A percentile compares a stretch with the other conserved stretches of the same genome.
These are phyloP conservation scores for Pempheris klunzingeri DNA, from an alignment of 2,797 vertebrate species.

Conservation along the genomic window DNA sequence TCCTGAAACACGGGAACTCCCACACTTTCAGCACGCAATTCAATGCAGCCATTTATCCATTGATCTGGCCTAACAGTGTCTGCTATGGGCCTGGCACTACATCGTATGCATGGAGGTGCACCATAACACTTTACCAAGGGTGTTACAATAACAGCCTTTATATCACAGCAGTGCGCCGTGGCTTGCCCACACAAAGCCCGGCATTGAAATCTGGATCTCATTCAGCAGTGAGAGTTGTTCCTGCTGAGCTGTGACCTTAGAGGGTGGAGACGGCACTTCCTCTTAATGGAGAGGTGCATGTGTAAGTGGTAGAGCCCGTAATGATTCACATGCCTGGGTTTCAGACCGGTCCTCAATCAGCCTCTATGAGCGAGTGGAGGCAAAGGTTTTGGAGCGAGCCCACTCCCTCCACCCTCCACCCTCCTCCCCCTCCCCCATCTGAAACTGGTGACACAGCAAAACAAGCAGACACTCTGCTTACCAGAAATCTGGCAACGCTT, in stretches of 20 bases:
- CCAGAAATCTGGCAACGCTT: conserved; percentile 82
- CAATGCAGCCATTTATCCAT: conserved; percentile 77
- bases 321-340: conserved; percentile 62
- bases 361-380: conserved; percentile 39
- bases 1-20: conserved; percentile 39
- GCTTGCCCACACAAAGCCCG: conserved; percentile 71
- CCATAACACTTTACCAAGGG: conserved; percentile 74
- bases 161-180: conserved; percentile 56
- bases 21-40: conserved; percentile 42
- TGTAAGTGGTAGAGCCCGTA: conserved; percentile 43
- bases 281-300: conserved; percentile 60
- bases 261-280: conserved; percentile 78
- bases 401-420: background rate
- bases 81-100: conserved; percentile 40
- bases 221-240: conserved; percentile 67
- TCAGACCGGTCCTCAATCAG: conserved; percentile 49
- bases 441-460: conserved; percentile 81
- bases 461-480: conserved; percentile 77
- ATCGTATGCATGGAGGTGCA: conserved; percentile 62
- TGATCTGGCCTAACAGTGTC: conserved; percentile 56
- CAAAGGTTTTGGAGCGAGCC: conserved; percentile 32
- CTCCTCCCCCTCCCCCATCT: background rate
- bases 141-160: conserved; percentile 81
- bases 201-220: conserved; percentile 79
- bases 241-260: conserved; percentile 73